Evolutionary conservation across 2,113 vertebrate species (phyloP), one percentile per base, ranked within the genome.

Genomic region (Stomatorhinus ivindoensis): DNA sequence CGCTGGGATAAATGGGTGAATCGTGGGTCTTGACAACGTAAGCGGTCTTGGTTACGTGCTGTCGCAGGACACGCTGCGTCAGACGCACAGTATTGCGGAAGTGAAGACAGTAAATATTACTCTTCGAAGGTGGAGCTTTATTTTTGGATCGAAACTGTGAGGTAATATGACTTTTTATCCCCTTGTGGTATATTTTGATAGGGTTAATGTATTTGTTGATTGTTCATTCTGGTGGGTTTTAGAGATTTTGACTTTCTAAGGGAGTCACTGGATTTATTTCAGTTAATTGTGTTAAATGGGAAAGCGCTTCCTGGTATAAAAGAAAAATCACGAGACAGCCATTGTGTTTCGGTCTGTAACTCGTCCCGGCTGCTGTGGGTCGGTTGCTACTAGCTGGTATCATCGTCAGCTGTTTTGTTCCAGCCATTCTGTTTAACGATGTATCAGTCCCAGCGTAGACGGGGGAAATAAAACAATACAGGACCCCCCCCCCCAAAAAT

Each of bases 91-190:
- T 65, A 46, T 87, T 44, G 87, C 87, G 87, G 87, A 87, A 87
- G 87, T 87, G 53, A 87, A 65, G 19, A 44, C 51, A 87, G 53
- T 65, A 87, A 87, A 87, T 44, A 87, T 42, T n/a, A 21, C 31
- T 27, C 53, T 31, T 21, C 87, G 24, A 61, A 87, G 42, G 51
- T 24, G 42, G 17, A 87, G 7, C 35, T 42, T 42, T 61, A 55
- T 58, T 65, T 53, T 65, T 39, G 87, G 87, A 87, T 46, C 55
- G 87, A 87, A 61, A 87, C 87, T 65, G 53, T 61, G 87, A 87
- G 87, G 51, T 87, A 87, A 61, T 87, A 19, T 87, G 55, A 31
- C 27, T 21, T 19, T 86, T 53, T 53, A 17, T 17, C 48, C 27
- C 35, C 31, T 31, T 35, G 13, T 53, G 13, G 10, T n/a, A 35